phyloP scores from a whole-genome alignment of 2,113 vertebrate species.

The Ondatra zibethicus region DNA sequence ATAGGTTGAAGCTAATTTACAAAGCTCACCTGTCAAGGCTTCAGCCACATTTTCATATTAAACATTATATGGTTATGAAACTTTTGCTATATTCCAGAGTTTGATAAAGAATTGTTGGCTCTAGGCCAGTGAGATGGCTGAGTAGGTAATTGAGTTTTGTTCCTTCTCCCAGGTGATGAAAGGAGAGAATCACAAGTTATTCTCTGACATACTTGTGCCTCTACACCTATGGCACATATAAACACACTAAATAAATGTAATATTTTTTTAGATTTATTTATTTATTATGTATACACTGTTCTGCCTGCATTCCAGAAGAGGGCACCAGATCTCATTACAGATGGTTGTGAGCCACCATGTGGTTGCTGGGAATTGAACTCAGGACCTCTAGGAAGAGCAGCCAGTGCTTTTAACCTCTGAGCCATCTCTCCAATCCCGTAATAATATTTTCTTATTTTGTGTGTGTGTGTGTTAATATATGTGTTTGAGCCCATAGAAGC shows the following conservation, averaged over 20 bases:
- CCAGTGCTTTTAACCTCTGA: too few relatives aligned
- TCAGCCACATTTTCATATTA: neutral
- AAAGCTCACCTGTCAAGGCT: neutral
- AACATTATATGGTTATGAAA: neutral
- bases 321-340: too few relatives aligned
- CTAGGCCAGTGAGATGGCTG: neutral
- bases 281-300: too few relatives aligned
- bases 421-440: too few relatives aligned
- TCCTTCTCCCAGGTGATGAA: neutral
- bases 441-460: neutral
- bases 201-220: neutral
- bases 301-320: too few relatives aligned
- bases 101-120: neutral
- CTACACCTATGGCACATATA: neutral
- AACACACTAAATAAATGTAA: neutral
- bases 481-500: neutral
- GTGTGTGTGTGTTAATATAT: neutral
- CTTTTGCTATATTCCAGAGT: neutral
- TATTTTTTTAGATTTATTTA: neutral
- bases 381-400: too few relatives aligned
- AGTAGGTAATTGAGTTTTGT: neutral
- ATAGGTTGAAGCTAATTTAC: neutral
- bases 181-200: neutral
- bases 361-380: too few relatives aligned
- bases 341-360: neutral